These are phyloP conservation scores for Dasyornis broadbenti DNA, from an alignment of 2,113 vertebrate species.

Conservation along the genomic window DNA sequence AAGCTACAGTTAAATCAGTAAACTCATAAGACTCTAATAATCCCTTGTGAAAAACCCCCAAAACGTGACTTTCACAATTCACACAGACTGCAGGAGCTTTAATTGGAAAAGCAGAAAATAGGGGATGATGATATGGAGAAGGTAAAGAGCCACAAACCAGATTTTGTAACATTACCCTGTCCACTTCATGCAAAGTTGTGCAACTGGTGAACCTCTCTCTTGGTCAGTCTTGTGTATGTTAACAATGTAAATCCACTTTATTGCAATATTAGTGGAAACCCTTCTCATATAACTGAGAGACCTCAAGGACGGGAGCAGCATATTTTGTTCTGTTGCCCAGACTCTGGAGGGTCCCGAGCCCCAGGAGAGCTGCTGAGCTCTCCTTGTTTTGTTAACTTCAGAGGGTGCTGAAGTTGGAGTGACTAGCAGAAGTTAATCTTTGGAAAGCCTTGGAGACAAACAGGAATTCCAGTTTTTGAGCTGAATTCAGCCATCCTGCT, in stretches of 20 bases:
- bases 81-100: not conserved
- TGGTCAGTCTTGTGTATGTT: not conserved
- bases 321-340: not conserved
- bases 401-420: not conserved
- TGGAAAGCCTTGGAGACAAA: not conserved
- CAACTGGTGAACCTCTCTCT: not conserved
- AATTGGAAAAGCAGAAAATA: not conserved
- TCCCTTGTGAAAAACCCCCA: not conserved
- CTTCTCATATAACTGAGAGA: not conserved
- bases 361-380: not conserved
- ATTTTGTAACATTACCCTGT: not conserved
- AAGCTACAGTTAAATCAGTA: not conserved
- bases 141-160: not conserved
- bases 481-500: not conserved
- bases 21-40: not conserved
- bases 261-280: not conserved
- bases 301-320: not conserved
- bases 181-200: not conserved
- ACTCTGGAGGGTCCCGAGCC: not conserved
- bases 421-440: not conserved
- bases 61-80: not conserved
- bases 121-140: not conserved
- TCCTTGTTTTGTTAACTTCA: not conserved
- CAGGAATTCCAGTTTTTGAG: constrained; percentile 6
- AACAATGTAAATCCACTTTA: not conserved